Base-by-base conservation (phyloP, 2,888 invertebrate species). In the Luperina nickerlii region DNA sequence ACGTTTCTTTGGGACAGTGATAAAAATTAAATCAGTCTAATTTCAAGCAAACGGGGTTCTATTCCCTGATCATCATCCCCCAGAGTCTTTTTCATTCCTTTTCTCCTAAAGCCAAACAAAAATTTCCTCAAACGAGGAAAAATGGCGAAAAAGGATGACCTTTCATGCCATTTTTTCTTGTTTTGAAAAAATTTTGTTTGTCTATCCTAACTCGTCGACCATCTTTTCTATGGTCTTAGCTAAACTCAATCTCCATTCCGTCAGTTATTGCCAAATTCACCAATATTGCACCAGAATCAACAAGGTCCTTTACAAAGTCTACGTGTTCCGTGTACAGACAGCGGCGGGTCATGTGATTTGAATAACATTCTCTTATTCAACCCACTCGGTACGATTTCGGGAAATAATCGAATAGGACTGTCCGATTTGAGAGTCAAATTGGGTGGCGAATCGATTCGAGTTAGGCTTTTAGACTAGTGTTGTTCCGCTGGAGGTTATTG, bases 261-360 rank as follows among this genome's bases (percentile, higher is more conserved):
- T 63, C 66, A 60, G 11, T 54, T 57, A 77, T 86, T 89, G 65
- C 84, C 15, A 78, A 82, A 87, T 81, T 73, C 54, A 57, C 81
- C 76, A 82, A 78, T 78, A 86, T 82, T 82, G 81, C 83, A 86
- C 88, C 83, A 89, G 87, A 91, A 89, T 87, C 89, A 82, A 88
- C 90, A 92, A 93, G 92, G 93, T 89, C 90, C 87, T 81, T 91
- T 88, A 88, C 83, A 84, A 82, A 88, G 68, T 73, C 70, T 85
- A 87, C 87, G 88, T 89, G 83, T 71, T 68, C n/a, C 62, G 74
- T 38, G 78, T 77, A 78, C 69, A 42, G 82, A 77, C 73, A 32
- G 38, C 72, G 62, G 42, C 45, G 42, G 48, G 48, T 82, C 77
- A 78, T 83, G 79, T 80, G 79, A 82, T 78, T 77, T 70, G 72